Base-by-base conservation (phyloP, 1,140 invertebrate genomes). In the Papilio xuthus region DNA sequence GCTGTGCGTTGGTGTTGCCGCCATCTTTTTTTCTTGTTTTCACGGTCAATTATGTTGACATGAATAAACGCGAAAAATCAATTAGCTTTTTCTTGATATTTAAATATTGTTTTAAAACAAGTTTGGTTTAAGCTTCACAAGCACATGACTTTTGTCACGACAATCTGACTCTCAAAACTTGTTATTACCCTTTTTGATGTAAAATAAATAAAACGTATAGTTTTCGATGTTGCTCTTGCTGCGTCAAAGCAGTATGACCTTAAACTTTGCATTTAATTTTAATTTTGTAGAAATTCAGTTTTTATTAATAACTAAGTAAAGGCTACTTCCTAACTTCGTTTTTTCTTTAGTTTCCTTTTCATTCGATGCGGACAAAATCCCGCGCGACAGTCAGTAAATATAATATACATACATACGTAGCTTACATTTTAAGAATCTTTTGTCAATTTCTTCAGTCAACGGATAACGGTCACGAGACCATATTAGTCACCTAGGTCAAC, bases 211-310 rank as follows among this genome's bases (percentile, higher is more conserved):
- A 63, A 63, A 28, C 10, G n/a, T 20, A n/a, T 60, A 26, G 23
- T 60, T 28, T 60, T 26, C 13, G 53, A 20, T 23, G n/a, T 23
- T 56, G 23, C 15, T 67, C 26, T 67, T 67, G 15, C 50, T 15
- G 26, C 13, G 60, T 67, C 26, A 13, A 1, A 67, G 4, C 15
- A 18, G 47, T 18, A 15, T 28, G 60, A 67, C 60, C 26, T 67
- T 67, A 28, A 67, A 67, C 60, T 67, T 67, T 67, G 6, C 26
- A 67, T 67, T 67, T 67, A 67, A 26, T 28, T 13, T 67, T 32
- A 67, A 6, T 67, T 28, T 67, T 15, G 4, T 26, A 67, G 23
- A 67, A 28, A 67, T 67, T 9, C 23, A 20, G 23, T 32, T 67
- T 67, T 15, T 67, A 23, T 67, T 28, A 67, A 28, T 8, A 56